These are phyloP conservation scores for Lerista edwardsae DNA, from an alignment of 2,797 vertebrate genomes.

Conservation along the genomic window DNA sequence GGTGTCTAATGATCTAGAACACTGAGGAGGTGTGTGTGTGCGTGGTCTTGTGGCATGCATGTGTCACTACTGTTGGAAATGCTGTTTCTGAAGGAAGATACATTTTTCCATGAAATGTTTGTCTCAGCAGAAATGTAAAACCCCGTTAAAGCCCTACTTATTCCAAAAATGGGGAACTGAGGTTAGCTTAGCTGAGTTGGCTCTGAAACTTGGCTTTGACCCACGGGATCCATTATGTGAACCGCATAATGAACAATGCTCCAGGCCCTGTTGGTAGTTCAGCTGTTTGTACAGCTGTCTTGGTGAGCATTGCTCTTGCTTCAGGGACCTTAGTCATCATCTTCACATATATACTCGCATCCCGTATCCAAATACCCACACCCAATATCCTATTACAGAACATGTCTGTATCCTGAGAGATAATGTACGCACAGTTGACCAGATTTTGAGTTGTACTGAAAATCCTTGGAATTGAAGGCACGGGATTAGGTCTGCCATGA, in stretches of 20 bases:
- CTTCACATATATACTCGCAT: slow-evolving; percentile 5
- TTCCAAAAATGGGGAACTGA: not conserved
- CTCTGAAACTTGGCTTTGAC: not conserved
- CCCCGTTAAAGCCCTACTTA: not conserved
- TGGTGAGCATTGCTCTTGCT: slow-evolving; percentile 36
- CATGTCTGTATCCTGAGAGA: slow-evolving; percentile 41
- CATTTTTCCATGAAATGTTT: not conserved
- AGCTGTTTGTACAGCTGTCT: slow-evolving; percentile 68
- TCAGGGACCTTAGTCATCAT: slow-evolving; percentile 37
- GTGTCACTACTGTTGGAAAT: not conserved
- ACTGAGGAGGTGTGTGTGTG: too few relatives aligned
- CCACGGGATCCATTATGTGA: slow-evolving; percentile 6
- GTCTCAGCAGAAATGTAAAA: not conserved
- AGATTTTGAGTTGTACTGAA: not conserved
- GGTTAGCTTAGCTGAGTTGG: not conserved
- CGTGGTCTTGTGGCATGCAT: too few relatives aligned
- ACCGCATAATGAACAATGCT: slow-evolving; percentile 1
- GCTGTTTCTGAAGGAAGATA: not conserved
- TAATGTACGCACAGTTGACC: not conserved
- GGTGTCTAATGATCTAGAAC: not conserved
- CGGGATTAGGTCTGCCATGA: accelerated
- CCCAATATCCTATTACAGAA: slow-evolving; percentile 38
- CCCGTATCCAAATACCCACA: slow-evolving; percentile 24
- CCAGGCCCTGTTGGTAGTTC: slow-evolving; percentile 1
- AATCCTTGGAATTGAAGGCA: not conserved